Evolutionary conservation across 1,140 invertebrate genomes (phyloP).

Genomic region (Andricus grossulariae): DNA sequence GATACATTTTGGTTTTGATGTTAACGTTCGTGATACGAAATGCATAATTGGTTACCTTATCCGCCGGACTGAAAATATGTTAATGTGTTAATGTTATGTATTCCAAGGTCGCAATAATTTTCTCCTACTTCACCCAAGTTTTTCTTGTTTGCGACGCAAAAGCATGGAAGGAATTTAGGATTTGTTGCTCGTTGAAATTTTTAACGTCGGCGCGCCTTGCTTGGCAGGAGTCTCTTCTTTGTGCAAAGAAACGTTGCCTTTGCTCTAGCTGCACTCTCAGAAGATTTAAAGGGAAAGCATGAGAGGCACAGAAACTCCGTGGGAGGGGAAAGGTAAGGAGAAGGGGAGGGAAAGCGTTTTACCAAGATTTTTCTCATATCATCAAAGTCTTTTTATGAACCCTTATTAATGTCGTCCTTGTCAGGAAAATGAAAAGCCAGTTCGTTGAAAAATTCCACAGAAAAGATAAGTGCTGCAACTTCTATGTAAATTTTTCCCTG

Average conservation of each 20-base stretch:
- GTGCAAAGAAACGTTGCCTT: constrained; percentile 21
- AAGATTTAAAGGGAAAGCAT: constrained; percentile 13
- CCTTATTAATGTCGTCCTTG: constrained; percentile 44
- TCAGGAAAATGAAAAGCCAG: constrained; percentile 16
- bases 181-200: constrained; percentile 29
- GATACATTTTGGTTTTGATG: not conserved
- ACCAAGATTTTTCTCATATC: constrained; percentile 41
- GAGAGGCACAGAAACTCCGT: not conserved
- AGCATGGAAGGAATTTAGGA: constrained; percentile 13
- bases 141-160: constrained; percentile 18
- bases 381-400: constrained; percentile 50
- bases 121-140: constrained; percentile 1
- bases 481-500: constrained; percentile 22
- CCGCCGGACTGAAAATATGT: no score
- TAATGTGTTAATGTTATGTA: constrained; percentile 5
- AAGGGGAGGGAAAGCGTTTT: not conserved
- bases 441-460: constrained; percentile 19
- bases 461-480: constrained; percentile 24
- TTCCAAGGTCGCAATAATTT: constrained; percentile 10
- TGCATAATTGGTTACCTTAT: no score
- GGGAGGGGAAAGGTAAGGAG: constrained; percentile 29
- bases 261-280: not conserved
- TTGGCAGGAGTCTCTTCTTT: not conserved
- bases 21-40: no score
- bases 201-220: constrained; percentile 9